Conservation (phyloP, 2,888 invertebrate genomes). For the Eilema sororculum region DNA sequence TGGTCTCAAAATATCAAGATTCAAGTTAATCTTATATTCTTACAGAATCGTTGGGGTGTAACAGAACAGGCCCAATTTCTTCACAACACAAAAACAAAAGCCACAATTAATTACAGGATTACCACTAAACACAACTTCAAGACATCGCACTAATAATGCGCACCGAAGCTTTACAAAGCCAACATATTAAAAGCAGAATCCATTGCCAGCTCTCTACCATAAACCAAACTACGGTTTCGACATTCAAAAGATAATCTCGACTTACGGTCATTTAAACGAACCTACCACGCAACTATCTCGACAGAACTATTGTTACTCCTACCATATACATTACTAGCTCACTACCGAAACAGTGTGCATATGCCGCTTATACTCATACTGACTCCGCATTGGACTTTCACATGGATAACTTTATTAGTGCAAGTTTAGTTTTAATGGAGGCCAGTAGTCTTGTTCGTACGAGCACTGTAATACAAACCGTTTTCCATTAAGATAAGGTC, state of each 20-base stretch:
- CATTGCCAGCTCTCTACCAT: conserved; percentile 12
- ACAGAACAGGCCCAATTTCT: not conserved
- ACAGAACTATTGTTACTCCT: conserved; percentile 53
- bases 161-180: conserved; percentile 8
- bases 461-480: conserved; percentile 39
- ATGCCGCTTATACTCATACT: conserved; percentile 49
- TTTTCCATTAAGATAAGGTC: conserved; percentile 37
- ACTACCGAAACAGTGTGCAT: conserved; percentile 46
- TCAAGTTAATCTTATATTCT: not conserved
- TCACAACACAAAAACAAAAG: not conserved
- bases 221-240: conserved; percentile 36
- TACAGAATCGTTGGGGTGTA: not conserved
- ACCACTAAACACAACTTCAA: not conserved
- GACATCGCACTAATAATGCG: not conserved
- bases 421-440: conserved; percentile 68
- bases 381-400: conserved; percentile 66
- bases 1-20: not conserved
- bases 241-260: conserved; percentile 36
- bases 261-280: conserved; percentile 41
- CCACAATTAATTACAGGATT: not conserved
- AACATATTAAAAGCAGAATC: conserved; percentile 14
- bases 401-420: conserved; percentile 64
- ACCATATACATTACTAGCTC: conserved; percentile 53
- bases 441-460: conserved; percentile 54
- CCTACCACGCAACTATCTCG: conserved; percentile 31